phyloP scores from a whole-genome alignment of 2,113 vertebrate species.

The Seriola dumerili region DNA sequence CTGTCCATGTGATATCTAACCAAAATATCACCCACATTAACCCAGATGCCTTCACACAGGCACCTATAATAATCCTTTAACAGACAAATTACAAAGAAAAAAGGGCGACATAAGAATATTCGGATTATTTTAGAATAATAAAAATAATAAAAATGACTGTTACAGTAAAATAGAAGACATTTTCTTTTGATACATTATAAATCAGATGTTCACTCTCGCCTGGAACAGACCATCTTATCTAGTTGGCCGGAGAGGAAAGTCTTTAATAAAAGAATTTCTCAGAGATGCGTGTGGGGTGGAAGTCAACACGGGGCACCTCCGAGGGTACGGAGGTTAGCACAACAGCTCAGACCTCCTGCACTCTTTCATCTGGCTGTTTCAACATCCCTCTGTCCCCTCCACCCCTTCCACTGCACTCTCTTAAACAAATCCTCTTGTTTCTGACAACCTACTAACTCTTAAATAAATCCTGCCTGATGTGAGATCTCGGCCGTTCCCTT shows the following conservation, averaged over 20 bases:
- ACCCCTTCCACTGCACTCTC: constrained; percentile 42
- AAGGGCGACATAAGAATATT: background rate
- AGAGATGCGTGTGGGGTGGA: constrained; percentile 50
- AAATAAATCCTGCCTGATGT: constrained; percentile 66
- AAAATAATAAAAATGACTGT: background rate
- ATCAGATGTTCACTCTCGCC: background rate
- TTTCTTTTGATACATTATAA: background rate
- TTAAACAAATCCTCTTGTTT: constrained; percentile 74
- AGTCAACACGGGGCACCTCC: constrained; percentile 51
- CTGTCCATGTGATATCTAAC: constrained; percentile 2
- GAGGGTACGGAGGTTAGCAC: constrained; percentile 65
- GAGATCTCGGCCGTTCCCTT: constrained; percentile 36
- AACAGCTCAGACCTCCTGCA: constrained; percentile 74
- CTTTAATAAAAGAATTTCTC: constrained; percentile 36
- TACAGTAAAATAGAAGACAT: background rate
- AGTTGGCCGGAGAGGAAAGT: constrained; percentile 1
- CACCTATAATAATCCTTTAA: background rate
- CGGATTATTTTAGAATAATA: background rate
- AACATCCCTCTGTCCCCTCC: constrained; percentile 61
- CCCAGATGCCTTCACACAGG: constrained; percentile 1
- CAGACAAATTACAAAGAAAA: background rate
- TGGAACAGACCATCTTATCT: background rate
- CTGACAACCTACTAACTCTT: constrained; percentile 59
- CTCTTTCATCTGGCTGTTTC: constrained; percentile 72
- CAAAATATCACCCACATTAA: constrained; percentile 31